Percentiles rank a stretch among this genome's conserved stretches.
These are phyloP conservation scores for Alaudala cheleensis DNA, from an alignment of 2,113 vertebrate genomes.

Conservation along the genomic window DNA sequence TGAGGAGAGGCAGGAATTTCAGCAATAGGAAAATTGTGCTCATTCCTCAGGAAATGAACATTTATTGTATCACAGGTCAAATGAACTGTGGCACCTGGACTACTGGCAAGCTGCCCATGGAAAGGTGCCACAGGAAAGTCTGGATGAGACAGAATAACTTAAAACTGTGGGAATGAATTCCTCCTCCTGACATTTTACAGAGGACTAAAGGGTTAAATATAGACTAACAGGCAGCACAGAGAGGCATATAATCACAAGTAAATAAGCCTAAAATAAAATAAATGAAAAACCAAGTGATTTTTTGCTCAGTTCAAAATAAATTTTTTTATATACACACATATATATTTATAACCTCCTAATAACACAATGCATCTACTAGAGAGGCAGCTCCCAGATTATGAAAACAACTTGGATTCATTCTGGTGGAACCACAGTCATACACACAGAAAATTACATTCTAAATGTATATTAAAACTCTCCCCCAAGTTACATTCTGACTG, in stretches of 20 bases:
- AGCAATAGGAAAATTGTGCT: not conserved
- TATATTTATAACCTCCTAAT: not conserved
- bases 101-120: not conserved
- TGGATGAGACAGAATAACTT: not conserved
- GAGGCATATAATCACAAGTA: not conserved
- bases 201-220: not conserved
- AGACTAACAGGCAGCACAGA: not conserved
- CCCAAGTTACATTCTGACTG: not conserved
- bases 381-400: not conserved
- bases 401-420: not conserved
- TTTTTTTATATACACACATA: not conserved
- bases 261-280: constrained; percentile 1
- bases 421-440: not conserved
- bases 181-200: not conserved
- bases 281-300: not conserved
- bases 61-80: not conserved
- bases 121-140: not conserved
- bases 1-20: not conserved
- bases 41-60: not conserved
- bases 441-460: not conserved
- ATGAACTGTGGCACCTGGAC: not conserved
- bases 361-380: not conserved
- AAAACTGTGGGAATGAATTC: not conserved
- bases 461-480: not conserved
- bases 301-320: not conserved